Base-by-base conservation (phyloP, 2,113 vertebrate species). In the Typhlomys cinereus region DNA sequence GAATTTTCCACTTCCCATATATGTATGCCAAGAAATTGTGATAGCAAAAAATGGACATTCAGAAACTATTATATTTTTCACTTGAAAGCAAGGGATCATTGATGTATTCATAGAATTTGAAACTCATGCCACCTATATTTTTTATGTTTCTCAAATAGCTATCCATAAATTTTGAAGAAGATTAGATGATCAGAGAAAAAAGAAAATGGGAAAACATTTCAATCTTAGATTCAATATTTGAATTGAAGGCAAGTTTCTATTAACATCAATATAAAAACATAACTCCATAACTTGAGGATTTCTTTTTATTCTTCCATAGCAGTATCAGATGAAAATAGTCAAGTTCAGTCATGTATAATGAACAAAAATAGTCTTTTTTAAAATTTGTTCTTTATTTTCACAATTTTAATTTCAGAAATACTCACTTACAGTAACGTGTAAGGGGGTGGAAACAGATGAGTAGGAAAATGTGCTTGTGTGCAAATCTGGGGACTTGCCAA, bases 371-470 rank as follows among this genome's bases (percentile, higher is more conserved):
- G 21, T 2, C 1, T 21, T 62, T 92, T 91, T 89, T 87, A 17
- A n/a, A 17, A 0, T n/a, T 69, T 31, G 9, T n/a, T 7, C 12
- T 62, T n/a, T 18, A 50, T 9, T 67, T 94, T 79, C 7, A 50
- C 57, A 14, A 80, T 69, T 80, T 88, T 88, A 21, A 64, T 48
- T 85, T 75, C 36, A 75, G 36, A 89, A 93, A 66, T 67, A 66
- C 18, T 61, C 27, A 39, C 59, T 84, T n/a, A n/a, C n/a, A n/a
- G n/a, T n/a, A n/a, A n/a, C n/a, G n/a, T n/a, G n/a, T n/a, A n/a
- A n/a, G n/a, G n/a, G n/a, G n/a, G n/a, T n/a, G n/a, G n/a, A n/a
- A n/a, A n/a, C n/a, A n/a, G n/a, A n/a, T n/a, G n/a, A n/a, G n/a
- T n/a, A n/a, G n/a, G n/a, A n/a, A n/a, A n/a, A n/a, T n/a, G n/a